Evolutionary conservation across 1,140 invertebrate species (phyloP), one percentile per base, ranked within the genome.

Genomic region (Drosophila persimilis): DNA sequence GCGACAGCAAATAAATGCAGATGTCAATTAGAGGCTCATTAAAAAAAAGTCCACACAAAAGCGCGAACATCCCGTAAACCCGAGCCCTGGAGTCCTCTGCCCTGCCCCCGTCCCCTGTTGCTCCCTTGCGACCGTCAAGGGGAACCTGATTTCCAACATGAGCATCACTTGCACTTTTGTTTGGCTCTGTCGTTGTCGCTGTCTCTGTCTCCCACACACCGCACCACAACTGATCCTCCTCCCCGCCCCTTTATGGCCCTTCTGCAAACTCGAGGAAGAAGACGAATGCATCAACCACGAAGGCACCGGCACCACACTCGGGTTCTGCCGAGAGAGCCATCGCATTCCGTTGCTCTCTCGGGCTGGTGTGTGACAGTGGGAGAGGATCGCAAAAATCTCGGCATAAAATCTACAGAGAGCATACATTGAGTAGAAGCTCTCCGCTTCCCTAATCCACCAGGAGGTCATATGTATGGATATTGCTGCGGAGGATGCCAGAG

Each of bases 11-110:
- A 90, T 89, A 90, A 90, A 90, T 90, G 89, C 89, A 90, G 89
- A 90, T 90, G 89, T 90, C 89, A 90, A 90, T 90, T 90, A 90
- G 89, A 90, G 89, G 72, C 89, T 90, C 89, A 90, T 90, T 90
- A 90, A 90, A 90, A 86, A 80, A 76, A 90, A 39, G 44, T 61
- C 44, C 58, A 63, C 77, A 76, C 59, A 75, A 70, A 76, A 57
- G 45, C 63, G 55, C 60, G 70, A 70, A 66, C 73, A 45, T 54
- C 39, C 61, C 20, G 35, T 29, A 55, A 45, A 46, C 44, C 44
- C 47, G 48, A 64, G 52, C 55, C 51, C 69, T 47, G 20, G 54
- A 53, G 58, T 76, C 74, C 61, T 67, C 54, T 73, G 69, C 73
- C 63, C 73, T 73, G 66, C 63, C 47, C 59, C 59, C n/a, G 46